Evolutionary conservation across 2,888 invertebrate species (phyloP), one percentile per base, ranked within the genome.

Genomic region (Argyra leucocephala): DNA sequence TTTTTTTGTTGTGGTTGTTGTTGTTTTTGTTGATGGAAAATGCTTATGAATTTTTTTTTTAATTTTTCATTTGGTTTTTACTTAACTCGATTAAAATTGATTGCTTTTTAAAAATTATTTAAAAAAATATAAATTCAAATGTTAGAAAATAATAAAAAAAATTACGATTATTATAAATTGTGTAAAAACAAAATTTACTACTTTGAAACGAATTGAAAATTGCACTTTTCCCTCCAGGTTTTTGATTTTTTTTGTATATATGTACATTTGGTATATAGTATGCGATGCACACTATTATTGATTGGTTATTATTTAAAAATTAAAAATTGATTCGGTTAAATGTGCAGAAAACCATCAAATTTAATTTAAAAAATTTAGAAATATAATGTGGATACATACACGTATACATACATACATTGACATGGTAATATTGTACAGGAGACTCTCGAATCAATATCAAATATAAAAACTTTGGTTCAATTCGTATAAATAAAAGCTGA

Each of bases 341-440:
- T 48, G 48, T 48, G 48, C 48, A n/a, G 48, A 48, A 48, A 48
- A 18, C 48, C 48, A 48, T 48, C 18, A 48, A 48, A 48, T 48
- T 48, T 12, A 48, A 48, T 48, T 18, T 48, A n/a, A n/a, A n/a
- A n/a, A n/a, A n/a, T n/a, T n/a, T n/a, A n/a, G n/a, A n/a, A n/a
- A n/a, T n/a, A n/a, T 48, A 48, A 48, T 48, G 12, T 48, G n/a
- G 9, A 18, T 18, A 18, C 5, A 31, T 31, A 31, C 10, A 7
- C 15, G 18, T 5, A 48, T 37, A 37, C 37, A 15, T 37, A 9
- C 15, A 37, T 37, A 37, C 37, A 37, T 37, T 3, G 6, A 2
- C 10, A 15, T 37, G 12, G n/a, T n/a, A n/a, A n/a, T n/a, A n/a
- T n/a, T n/a, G n/a, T n/a, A n/a, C n/a, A n/a, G n/a, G n/a, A n/a